phyloP scores from a whole-genome alignment of 2,797 vertebrate species.

The Dendrocincla tyrannina region DNA sequence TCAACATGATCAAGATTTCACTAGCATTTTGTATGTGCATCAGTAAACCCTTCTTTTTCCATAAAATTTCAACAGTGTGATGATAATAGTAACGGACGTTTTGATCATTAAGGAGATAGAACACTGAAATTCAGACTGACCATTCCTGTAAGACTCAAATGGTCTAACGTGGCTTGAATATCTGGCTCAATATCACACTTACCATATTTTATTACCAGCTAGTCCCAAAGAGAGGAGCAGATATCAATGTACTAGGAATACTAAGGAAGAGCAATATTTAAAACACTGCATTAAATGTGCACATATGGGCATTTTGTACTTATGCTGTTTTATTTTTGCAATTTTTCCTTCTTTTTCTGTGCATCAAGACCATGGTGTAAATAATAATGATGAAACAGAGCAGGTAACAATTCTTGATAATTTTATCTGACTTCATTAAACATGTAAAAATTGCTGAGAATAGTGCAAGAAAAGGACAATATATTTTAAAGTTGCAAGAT shows the following conservation, averaged over 20 bases:
- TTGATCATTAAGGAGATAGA: not conserved
- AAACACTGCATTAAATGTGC: not conserved
- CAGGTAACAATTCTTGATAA: not conserved
- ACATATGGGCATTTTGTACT: not conserved
- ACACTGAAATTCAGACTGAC: slow-evolving; percentile 34
- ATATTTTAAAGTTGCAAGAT: not conserved
- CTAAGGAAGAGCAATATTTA: not conserved
- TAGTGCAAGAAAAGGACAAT: not conserved
- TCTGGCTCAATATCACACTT: not conserved
- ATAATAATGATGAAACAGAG: not conserved
- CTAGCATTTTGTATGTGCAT: not conserved
- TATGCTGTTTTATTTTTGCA: not conserved
- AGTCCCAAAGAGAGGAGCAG: not conserved
- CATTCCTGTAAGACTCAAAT: slow-evolving; percentile 6
- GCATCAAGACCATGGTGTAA: not conserved
- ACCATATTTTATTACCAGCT: not conserved
- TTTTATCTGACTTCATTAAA: not conserved
- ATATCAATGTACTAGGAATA: not conserved
- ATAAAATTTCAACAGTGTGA: not conserved
- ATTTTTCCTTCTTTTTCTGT: not conserved
- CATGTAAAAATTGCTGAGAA: not conserved
- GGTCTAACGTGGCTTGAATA: not conserved
- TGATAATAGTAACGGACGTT: not conserved
- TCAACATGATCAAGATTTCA: not conserved
- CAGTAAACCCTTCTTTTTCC: not conserved